These are phyloP conservation scores for Ormyrus rosae DNA, from an alignment of 2,888 invertebrate genomes.

Conservation along the genomic window DNA sequence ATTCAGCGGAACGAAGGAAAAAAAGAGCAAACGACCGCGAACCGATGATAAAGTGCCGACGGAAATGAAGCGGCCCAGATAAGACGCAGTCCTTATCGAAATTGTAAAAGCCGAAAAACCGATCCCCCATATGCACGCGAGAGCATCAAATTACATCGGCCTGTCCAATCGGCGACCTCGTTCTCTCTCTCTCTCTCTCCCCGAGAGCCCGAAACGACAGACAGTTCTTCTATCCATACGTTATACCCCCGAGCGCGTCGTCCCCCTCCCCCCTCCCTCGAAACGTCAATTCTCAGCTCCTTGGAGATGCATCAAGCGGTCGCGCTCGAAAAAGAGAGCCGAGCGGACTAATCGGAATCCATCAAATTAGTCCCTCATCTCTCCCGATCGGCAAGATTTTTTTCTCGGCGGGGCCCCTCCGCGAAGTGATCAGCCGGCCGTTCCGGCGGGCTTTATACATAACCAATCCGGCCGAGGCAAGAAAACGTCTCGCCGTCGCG, in stretches of 20 bases:
- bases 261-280: not conserved
- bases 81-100: constrained; percentile 13
- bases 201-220: constrained; percentile 6
- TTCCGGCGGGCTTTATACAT: constrained; percentile 1
- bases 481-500: constrained; percentile 41
- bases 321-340: constrained; percentile 25
- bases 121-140: not conserved
- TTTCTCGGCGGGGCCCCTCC: constrained; percentile 19
- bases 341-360: constrained; percentile 55
- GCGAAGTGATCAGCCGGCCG: constrained; percentile 19
- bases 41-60: constrained; percentile 10
- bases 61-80: constrained; percentile 9
- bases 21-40: too few relatives aligned
- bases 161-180: constrained; percentile 1
- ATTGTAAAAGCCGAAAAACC: not conserved
- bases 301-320: constrained; percentile 49
- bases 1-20: too few relatives aligned
- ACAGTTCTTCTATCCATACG: constrained; percentile 10
- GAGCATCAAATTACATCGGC: constrained; percentile 2
- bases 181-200: not conserved
- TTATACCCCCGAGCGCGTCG: not conserved
- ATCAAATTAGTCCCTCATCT: constrained; percentile 56
- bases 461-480: not conserved
- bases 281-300: constrained; percentile 42
- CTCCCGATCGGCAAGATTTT: constrained; percentile 32